Conservation (phyloP, 2,113 vertebrate species). For the Ammodytes dubius region DNA sequence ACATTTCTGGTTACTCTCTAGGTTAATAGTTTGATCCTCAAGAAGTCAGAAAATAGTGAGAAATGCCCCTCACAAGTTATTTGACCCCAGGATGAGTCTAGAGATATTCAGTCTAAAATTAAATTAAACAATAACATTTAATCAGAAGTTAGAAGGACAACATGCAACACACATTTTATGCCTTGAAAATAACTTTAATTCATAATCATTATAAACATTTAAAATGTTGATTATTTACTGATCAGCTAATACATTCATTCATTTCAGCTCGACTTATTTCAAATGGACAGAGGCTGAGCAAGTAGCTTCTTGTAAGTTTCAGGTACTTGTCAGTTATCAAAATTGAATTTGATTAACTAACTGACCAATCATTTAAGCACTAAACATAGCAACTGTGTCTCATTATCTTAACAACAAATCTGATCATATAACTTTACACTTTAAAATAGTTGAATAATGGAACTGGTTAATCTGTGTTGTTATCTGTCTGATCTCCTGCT, state of each 20-base stretch:
- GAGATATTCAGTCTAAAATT: not conserved
- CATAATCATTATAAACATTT: not conserved
- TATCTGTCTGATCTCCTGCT: slow-evolving; percentile 53
- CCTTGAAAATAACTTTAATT: not conserved
- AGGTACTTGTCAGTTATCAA: not conserved
- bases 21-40: not conserved
- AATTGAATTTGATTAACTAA: slow-evolving; percentile 19
- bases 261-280: not conserved
- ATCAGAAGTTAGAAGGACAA: not conserved
- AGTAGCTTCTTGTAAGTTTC: not conserved
- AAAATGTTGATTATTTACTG: not conserved
- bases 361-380: slow-evolving; percentile 36
- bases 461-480: slow-evolving; percentile 60
- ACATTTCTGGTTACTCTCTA: not conserved
- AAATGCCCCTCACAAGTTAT: not conserved
- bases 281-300: not conserved
- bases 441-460: slow-evolving; percentile 67
- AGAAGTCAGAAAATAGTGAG: not conserved
- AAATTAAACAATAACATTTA: not conserved
- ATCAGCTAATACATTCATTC: not conserved
- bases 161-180: not conserved
- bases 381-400: slow-evolving; percentile 24
- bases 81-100: not conserved
- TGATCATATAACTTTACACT: slow-evolving; percentile 43
- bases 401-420: slow-evolving; percentile 53